phyloP scores from a whole-genome alignment of 1,140 invertebrate species.

The Doryteuthis pealeii region DNA sequence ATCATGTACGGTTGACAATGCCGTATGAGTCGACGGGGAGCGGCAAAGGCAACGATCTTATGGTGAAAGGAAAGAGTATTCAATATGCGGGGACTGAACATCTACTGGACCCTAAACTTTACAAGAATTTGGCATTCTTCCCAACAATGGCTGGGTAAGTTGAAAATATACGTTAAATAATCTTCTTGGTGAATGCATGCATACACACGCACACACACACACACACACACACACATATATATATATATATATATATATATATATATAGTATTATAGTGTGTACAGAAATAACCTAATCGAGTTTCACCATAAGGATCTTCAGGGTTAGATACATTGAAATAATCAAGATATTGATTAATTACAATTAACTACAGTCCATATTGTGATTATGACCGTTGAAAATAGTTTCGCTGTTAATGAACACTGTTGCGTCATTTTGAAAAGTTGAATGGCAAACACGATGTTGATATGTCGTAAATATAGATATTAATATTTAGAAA shows the following conservation, averaged over 20 bases:
- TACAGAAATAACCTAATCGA: no score
- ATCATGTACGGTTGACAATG: constrained; percentile 24
- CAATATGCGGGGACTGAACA: constrained; percentile 41
- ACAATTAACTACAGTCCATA: neutral
- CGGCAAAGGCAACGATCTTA: constrained; percentile 29
- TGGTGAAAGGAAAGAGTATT: constrained; percentile 20
- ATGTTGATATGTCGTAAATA: no score
- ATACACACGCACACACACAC: neutral
- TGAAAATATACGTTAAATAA: neutral
- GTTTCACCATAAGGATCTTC: no score
- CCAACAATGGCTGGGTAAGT: constrained; percentile 45
- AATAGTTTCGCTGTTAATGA: no score
- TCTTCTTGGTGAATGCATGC: neutral
- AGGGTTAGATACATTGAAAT: no score
- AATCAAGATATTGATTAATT: no score
- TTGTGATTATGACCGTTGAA: neutral
- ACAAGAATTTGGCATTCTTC: constrained; percentile 33
- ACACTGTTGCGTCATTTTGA: no score
- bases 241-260: neutral
- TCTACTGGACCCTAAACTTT: constrained; percentile 18
- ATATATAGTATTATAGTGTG: no score
- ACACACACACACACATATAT: neutral
- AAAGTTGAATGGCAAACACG: no score
- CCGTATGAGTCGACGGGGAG: constrained; percentile 33
- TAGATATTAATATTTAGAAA: neutral